Evolutionary conservation across 2,888 invertebrate species (phyloP).

Genomic region (Lepidocyrtinus sp.): DNA sequence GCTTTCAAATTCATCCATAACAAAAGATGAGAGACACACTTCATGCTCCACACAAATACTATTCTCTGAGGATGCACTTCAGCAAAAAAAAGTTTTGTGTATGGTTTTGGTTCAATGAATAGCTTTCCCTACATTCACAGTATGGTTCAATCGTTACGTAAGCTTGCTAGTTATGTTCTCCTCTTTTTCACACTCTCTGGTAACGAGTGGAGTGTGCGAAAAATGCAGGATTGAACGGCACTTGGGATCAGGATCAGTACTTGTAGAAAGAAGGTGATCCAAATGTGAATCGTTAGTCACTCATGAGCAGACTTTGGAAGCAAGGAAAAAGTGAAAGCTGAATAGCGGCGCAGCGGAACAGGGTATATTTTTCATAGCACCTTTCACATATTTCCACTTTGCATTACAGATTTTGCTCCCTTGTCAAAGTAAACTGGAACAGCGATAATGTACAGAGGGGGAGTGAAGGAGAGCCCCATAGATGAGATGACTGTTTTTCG

Average conservation of each 20-base stretch:
- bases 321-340: neutral
- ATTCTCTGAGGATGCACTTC: neutral
- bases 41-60: slow-evolving; percentile 41
- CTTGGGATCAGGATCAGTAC: slow-evolving; percentile 48
- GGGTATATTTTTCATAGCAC: neutral
- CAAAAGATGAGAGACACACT: slow-evolving; percentile 48
- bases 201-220: neutral
- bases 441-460: slow-evolving; percentile 29
- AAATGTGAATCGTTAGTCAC: slow-evolving; percentile 45
- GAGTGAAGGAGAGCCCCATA: neutral
- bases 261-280: slow-evolving; percentile 38
- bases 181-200: slow-evolving; percentile 22
- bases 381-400: slow-evolving; percentile 29
- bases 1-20: neutral
- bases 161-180: slow-evolving; percentile 6
- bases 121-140: slow-evolving; percentile 16
- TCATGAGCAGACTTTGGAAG: slow-evolving; percentile 35
- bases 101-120: slow-evolving; percentile 42
- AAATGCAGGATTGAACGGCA: slow-evolving; percentile 36
- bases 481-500: neutral
- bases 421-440: slow-evolving; percentile 33
- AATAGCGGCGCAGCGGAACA: neutral
- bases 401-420: slow-evolving; percentile 46
- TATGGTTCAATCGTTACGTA: slow-evolving; percentile 2
- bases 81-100: slow-evolving; percentile 28